phyloP scores from a whole-genome alignment of 2,797 vertebrate genomes.

The Pseudochirops corinnae region DNA sequence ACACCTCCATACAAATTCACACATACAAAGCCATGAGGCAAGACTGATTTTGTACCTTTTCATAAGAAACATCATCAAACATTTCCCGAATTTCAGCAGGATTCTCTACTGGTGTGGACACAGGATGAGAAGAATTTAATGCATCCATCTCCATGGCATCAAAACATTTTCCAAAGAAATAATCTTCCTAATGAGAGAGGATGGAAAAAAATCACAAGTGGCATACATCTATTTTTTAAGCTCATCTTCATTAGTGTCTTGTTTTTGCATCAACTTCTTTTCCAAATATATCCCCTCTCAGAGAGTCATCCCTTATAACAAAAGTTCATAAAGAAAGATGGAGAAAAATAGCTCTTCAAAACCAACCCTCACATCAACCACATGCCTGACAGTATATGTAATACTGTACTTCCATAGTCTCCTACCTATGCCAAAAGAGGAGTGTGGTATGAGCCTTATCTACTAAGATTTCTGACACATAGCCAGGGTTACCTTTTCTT shows the following conservation, averaged over 20 bases:
- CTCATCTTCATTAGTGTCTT: neutral
- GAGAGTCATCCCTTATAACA: conserved; percentile 8
- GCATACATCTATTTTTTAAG: neutral
- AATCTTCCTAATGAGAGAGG: conserved; percentile 87
- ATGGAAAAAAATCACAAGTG: neutral
- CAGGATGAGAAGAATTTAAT: conserved; percentile 93
- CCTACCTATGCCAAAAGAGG: neutral
- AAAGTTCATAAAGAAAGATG: conserved; percentile 51
- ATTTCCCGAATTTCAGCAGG: conserved; percentile 94
- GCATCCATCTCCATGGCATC: conserved; percentile 93
- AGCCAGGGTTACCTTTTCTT: neutral
- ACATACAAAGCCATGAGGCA: neutral
- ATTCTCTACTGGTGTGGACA: conserved; percentile 92
- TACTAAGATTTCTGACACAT: neutral
- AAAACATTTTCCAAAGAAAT: conserved; percentile 92
- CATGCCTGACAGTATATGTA: neutral
- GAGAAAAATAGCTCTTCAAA: neutral
- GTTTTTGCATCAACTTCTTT: neutral
- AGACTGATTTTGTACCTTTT: conserved; percentile 88
- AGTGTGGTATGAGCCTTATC: neutral
- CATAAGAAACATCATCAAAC: conserved; percentile 95
- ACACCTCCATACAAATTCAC: neutral
- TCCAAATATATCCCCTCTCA: neutral
- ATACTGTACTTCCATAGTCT: neutral
- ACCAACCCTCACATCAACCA: neutral